Conservation (phyloP, 2,797 vertebrate genomes). For the Melanotaenia maccullochi region DNA sequence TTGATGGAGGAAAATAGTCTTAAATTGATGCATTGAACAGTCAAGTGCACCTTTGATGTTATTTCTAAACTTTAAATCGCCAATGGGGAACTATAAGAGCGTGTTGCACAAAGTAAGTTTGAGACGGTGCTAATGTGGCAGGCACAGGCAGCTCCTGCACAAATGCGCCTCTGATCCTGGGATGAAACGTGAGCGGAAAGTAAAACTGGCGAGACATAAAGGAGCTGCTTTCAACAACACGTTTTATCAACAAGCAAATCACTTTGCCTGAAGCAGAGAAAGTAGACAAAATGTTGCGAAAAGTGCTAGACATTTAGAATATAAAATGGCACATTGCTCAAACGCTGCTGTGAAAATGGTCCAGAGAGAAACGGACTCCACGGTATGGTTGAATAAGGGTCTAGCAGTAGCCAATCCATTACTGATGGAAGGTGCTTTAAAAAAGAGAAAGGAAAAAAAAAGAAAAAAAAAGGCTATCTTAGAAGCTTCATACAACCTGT, state of each 20-base stretch:
- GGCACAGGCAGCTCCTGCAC: constrained; percentile 66
- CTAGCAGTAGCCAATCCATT: constrained; percentile 23
- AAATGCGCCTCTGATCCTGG: constrained; percentile 80
- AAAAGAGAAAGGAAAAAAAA: neutral
- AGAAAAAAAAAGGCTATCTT: neutral
- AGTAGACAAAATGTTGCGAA: constrained; percentile 25
- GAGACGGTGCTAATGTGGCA: constrained; percentile 56
- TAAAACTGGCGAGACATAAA: constrained; percentile 79
- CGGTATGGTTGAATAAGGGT: constrained; percentile 29
- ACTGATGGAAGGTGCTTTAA: constrained; percentile 26
- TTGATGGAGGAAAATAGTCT: neutral
- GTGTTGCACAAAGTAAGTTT: constrained; percentile 67
- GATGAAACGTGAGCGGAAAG: constrained; percentile 86
- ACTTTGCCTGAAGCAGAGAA: constrained; percentile 9
- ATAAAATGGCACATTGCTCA: neutral
- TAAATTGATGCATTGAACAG: neutral
- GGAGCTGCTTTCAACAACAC: constrained; percentile 63
- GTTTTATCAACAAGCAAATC: constrained; percentile 28
- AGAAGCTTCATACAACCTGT: constrained; percentile 13
- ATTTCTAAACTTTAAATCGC: constrained; percentile 17
- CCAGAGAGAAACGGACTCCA: constrained; percentile 39
- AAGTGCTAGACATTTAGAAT: constrained; percentile 26
- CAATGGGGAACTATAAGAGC: constrained; percentile 1
- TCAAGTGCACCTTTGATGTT: neutral
- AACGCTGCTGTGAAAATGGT: constrained; percentile 18